Base-by-base conservation (phyloP, 2,113 vertebrate genomes). In the Saimiri boliviensis region DNA sequence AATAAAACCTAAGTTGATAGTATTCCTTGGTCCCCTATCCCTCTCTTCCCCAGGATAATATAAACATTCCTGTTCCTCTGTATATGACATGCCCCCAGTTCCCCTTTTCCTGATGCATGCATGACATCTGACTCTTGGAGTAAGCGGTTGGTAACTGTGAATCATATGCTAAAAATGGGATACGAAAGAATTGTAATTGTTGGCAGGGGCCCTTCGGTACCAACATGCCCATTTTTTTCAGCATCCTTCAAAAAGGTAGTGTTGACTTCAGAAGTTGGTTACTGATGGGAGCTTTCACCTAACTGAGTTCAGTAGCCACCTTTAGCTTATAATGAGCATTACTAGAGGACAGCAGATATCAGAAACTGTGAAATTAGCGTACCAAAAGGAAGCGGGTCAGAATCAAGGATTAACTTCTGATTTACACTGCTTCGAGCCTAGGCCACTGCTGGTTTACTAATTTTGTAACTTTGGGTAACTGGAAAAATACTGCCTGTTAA, bases 401-500 rank as follows among this genome's bases (percentile, higher is more conserved):
- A 74, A 49, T 84, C 23, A 58, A 32, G 35, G 35, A 47, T 58
- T 74, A 32, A 79, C 23, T 80, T 4, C 68, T 68, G 58, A 54
- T 54, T 45, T 76, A 52, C 14, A 17, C 25, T 47, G 32, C 52
- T 37, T 56, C 56, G 27, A 54, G 42, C 58, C 3, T 7, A 66
- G 8, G 6, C 56, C 35, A 11, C 21, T 95, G 86, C 66, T 77
- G 3, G 85, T 81, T 95, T 40, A 52, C 63, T 81, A 17, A 85
- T 83, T 91, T 94, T 47, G 6, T 86, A 76, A 89, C 37, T 89
- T 93, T 27, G 19, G 16, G 27, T 82, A 68, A 27, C 20, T 85
- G 27, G 12, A 5, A 70, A 86, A 79, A 47, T 52, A 40, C 4
- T 66, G 25, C 35, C 17, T 56, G 8, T 5, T 85, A 58, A 52